A percentile compares a stretch with the other conserved stretches of the same genome.
phyloP scores from a whole-genome alignment of 2,797 vertebrate species.

The Myoxocephalus aenaeus region DNA sequence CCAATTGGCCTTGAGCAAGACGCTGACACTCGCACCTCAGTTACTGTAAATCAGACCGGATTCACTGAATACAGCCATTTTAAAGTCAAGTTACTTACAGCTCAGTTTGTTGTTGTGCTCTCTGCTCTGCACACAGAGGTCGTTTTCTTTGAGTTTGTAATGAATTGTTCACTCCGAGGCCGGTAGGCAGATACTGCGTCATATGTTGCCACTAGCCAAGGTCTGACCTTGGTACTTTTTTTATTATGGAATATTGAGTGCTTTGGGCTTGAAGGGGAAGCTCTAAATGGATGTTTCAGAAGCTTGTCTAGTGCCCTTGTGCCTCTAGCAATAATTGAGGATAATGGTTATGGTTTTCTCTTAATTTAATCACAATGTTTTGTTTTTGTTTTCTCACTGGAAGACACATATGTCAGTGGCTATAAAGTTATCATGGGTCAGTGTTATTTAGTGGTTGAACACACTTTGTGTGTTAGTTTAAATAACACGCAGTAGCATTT shows the following conservation, averaged over 20 bases:
- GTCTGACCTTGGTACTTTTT: conserved; percentile 70
- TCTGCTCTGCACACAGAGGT: conserved; percentile 15
- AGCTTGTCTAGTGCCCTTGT: conserved; percentile 45
- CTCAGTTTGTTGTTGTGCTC: not conserved
- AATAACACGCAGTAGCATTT: conserved; percentile 12
- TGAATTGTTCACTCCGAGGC: conserved; percentile 57
- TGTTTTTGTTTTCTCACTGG: conserved; percentile 36
- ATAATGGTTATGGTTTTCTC: conserved; percentile 51
- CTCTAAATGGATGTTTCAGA: conserved; percentile 63
- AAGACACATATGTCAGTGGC: conserved; percentile 9
- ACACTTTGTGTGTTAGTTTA: not conserved
- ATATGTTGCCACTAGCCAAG: conserved; percentile 53
- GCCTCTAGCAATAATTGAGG: conserved; percentile 59
- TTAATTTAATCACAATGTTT: conserved; percentile 50
- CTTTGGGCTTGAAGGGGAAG: conserved; percentile 61
- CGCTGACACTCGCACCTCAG: not conserved
- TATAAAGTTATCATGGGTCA: conserved; percentile 15
- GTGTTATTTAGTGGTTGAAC: conserved; percentile 18
- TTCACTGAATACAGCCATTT: not conserved
- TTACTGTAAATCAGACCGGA: not conserved
- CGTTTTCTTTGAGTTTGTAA: conserved; percentile 57
- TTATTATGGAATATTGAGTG: conserved; percentile 68
- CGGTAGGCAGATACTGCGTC: conserved; percentile 50
- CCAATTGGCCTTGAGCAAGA: not conserved
- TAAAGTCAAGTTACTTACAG: not conserved